These are phyloP conservation scores for Tachina lurida DNA, from an alignment of 2,888 invertebrate genomes.

Conservation along the genomic window DNA sequence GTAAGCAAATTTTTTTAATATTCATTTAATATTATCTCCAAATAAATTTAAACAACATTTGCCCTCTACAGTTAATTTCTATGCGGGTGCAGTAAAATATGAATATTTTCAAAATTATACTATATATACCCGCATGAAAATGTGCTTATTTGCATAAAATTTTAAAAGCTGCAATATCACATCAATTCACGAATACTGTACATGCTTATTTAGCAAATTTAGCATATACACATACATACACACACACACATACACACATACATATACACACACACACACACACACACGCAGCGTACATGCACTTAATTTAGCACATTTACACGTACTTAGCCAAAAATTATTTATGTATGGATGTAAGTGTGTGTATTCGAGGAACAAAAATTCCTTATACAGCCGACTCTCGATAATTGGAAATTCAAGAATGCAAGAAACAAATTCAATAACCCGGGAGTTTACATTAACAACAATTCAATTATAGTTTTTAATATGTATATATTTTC, in stretches of 20 bases:
- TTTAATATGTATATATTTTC: too few species aligned
- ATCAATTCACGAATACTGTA: not conserved
- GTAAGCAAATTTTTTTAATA: too few species aligned
- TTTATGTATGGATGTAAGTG: not conserved
- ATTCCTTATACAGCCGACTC: too few species aligned
- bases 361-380: too few species aligned
- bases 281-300: not conserved
- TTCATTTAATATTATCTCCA: too few species aligned
- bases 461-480: too few species aligned
- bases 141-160: not conserved
- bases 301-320: not conserved
- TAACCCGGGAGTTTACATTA: too few species aligned
- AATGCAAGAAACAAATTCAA: too few species aligned
- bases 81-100: not conserved
- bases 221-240: not conserved
- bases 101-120: not conserved
- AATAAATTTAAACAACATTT: not conserved
- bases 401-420: too few species aligned
- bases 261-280: not conserved
- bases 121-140: not conserved
- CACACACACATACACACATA: not conserved
- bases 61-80: not conserved
- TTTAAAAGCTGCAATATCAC: not conserved
- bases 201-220: conserved; percentile 6
- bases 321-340: not conserved